A percentile compares a stretch with the other conserved stretches of the same genome.
phyloP scores from a whole-genome alignment of 2,113 vertebrate genomes.

The Burhinus bistriatus region DNA sequence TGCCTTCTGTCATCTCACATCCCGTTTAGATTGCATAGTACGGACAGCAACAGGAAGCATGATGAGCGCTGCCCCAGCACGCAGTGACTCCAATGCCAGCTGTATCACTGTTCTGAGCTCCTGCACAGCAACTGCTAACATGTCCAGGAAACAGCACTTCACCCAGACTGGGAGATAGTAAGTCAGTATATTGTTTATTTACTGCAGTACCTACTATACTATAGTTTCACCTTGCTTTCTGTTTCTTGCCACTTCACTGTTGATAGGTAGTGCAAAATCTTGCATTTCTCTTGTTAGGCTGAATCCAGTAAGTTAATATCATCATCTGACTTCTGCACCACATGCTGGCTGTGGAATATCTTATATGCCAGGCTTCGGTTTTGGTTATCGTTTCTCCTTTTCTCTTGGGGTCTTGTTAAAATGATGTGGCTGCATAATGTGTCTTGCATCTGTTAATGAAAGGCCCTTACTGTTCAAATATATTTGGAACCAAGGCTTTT shows the following conservation, averaged over 20 bases:
- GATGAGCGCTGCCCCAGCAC: conserved; percentile 59
- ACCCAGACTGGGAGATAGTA: conserved; percentile 82
- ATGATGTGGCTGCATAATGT: neutral
- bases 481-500: neutral
- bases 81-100: conserved; percentile 75
- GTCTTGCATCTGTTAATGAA: neutral
- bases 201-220: neutral
- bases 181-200: neutral
- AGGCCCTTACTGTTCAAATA: neutral
- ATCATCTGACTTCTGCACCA: neutral
- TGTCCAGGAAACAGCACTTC: conserved; percentile 72
- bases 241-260: neutral
- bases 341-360: neutral
- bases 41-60: conserved; percentile 67
- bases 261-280: neutral
- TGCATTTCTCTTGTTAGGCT: neutral
- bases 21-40: conserved; percentile 48
- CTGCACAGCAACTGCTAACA: conserved; percentile 51
- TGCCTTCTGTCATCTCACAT: neutral
- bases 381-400: neutral
- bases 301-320: neutral
- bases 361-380: neutral
- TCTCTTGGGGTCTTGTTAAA: neutral
- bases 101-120: conserved; percentile 76
- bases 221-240: neutral